Evolutionary conservation across 2,113 vertebrate genomes (phyloP).

Genomic region (Rynchops niger): DNA sequence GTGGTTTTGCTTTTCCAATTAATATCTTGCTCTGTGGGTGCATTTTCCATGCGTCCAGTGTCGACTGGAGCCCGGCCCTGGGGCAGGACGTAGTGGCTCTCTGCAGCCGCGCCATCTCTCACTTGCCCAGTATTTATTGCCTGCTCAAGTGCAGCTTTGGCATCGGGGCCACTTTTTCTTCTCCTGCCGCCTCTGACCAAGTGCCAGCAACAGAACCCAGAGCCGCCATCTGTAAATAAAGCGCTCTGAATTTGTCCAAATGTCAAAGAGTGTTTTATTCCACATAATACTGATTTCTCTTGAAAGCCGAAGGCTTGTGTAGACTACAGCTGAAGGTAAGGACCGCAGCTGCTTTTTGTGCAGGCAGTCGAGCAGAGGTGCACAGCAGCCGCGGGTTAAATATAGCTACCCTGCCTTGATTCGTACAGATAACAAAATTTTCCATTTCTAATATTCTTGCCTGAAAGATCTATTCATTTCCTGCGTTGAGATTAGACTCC

Average conservation of each 20-base stretch:
- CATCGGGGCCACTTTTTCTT: background rate
- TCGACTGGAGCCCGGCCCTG: background rate
- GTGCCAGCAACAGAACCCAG: background rate
- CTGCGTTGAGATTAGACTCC: background rate
- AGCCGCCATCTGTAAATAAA: background rate
- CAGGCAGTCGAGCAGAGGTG: background rate
- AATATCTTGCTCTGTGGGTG: background rate
- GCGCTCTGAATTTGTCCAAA: background rate
- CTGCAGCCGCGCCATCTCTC: background rate
- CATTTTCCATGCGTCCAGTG: background rate
- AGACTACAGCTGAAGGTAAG: background rate
- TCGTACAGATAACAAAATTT: background rate
- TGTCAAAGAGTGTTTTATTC: background rate
- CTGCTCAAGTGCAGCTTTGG: background rate
- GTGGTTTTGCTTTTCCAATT: background rate
- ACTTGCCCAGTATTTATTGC: background rate
- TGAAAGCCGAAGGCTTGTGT: background rate
- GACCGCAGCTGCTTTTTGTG: background rate
- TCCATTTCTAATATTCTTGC: background rate
- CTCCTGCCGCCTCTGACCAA: background rate
- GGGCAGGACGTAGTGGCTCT: background rate
- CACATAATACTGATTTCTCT: background rate
- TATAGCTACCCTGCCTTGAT: background rate
- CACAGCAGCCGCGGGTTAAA: constrained; percentile 11
- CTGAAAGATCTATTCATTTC: background rate